phyloP scores from a whole-genome alignment of 2,888 invertebrate genomes.

The Cosmopolites sordidus region DNA sequence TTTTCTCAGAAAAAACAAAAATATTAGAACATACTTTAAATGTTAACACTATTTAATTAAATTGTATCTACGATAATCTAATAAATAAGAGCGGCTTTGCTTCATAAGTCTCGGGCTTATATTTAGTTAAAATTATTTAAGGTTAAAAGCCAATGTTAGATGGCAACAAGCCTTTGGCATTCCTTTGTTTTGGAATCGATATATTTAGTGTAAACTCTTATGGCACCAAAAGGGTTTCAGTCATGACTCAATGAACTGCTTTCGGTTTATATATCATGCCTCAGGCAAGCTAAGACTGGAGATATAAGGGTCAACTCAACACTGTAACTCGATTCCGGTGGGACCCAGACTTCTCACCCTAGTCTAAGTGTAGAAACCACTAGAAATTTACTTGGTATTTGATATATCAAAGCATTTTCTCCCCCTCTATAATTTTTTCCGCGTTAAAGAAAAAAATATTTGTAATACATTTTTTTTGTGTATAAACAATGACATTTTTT shows the following conservation, averaged over 20 bases:
- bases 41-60: too few species aligned
- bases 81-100: too few species aligned
- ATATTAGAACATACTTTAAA: too few species aligned
- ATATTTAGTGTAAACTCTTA: slow-evolving; percentile 8
- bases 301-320: slow-evolving; percentile 13
- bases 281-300: slow-evolving; percentile 10
- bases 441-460: too few species aligned
- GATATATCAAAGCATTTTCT: slow-evolving; percentile 8
- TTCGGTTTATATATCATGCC: slow-evolving; percentile 14
- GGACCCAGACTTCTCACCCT: slow-evolving; percentile 7
- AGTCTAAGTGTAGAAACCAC: slow-evolving; percentile 10
- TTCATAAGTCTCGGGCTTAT: too few species aligned
- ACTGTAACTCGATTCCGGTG: slow-evolving; percentile 10
- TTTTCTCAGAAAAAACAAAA: too few species aligned
- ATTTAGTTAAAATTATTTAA: slow-evolving; percentile 2
- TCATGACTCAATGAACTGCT: slow-evolving; percentile 10
- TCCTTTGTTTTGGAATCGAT: slow-evolving; percentile 4
- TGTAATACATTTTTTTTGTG: too few species aligned
- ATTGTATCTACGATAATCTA: too few species aligned
- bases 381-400: slow-evolving; percentile 10
- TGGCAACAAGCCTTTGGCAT: background rate
- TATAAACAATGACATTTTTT: too few species aligned
- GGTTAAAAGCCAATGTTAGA: slow-evolving; percentile 14
- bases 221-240: slow-evolving; percentile 5
- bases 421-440: background rate